Evolutionary conservation across 2,113 vertebrate genomes (phyloP), one percentile per base, ranked within the genome.

Genomic region (Pipa parva): DNA sequence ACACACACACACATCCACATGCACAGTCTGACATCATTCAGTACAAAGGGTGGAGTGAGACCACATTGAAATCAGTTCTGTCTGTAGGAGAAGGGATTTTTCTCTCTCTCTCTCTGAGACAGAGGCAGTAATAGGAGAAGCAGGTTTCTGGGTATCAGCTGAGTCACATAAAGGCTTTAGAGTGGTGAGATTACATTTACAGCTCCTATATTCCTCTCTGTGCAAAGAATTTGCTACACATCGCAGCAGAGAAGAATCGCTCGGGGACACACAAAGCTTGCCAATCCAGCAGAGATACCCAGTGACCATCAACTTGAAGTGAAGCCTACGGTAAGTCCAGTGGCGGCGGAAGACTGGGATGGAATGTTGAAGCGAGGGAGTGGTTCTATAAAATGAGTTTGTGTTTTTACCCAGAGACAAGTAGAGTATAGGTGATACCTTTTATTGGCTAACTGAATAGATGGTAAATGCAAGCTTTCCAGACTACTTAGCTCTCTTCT

Each of bases 31-130:
- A 69, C 66, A 69, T 69, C 66, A 69, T 57, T 69, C 57, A 54
- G 48, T 45, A 69, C 66, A 69, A 69, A 69, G 66, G 66, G 66
- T 69, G 66, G 66, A 69, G 66, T 52, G 56, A 60, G 56, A 51
- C 55, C 46, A 42, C 57, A 61, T 52, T 60, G 57, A 52, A 69
- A 52, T 69, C 66, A 60, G 57, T 54, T 69, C 56, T 59, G 56
- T 69, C 56, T 60, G 66, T 58, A 67, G 63, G 63, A 55, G 63
- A 69, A 69, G 66, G 66, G 57, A 69, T 52, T 52, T 61, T 67
- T 56, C 58, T 36, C 33, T 59, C 57, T 42, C 15, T 31, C 10
- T 31, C 12, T 12, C 5, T 17, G 10, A 69, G 57, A 37, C 56
- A 51, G 24, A 58, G 50, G 65, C 37, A 59, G 57, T 10, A 28